phyloP scores from a whole-genome alignment of 37 sponge, comb jelly and placozoan genomes.

The Bolinopsis microptera region DNA sequence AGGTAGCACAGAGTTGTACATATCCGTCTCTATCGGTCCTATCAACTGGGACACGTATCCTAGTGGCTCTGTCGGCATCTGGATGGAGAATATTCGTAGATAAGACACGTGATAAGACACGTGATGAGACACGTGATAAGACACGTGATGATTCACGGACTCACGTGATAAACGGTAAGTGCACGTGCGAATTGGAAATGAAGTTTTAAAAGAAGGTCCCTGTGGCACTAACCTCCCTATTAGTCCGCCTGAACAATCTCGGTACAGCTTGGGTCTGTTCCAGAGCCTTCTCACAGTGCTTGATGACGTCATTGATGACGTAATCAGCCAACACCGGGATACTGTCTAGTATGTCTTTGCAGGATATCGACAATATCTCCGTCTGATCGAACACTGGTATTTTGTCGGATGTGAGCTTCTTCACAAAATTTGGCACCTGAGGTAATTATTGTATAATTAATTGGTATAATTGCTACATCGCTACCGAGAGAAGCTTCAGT shows the following conservation, averaged over 20 bases:
- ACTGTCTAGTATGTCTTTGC: background rate
- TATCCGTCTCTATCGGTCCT: background rate
- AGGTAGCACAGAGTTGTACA: background rate
- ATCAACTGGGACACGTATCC: background rate
- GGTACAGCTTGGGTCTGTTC: slow-evolving; percentile 85
- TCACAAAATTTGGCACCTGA: background rate
- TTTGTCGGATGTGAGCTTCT: background rate
- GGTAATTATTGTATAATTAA: too few species aligned
- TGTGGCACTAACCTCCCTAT: slow-evolving; percentile 78
- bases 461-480: too few species aligned
- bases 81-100: background rate
- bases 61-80: slow-evolving; percentile 36
- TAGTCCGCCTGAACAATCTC: slow-evolving; percentile 86
- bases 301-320: slow-evolving; percentile 63
- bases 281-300: slow-evolving; percentile 71
- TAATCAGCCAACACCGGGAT: slow-evolving; percentile 45
- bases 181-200: too few species aligned
- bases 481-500: too few species aligned
- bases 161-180: too few species aligned
- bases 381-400: background rate
- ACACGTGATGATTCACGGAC: too few species aligned
- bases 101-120: too few species aligned
- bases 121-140: too few species aligned
- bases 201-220: too few species aligned
- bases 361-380: background rate